Evolutionary conservation across 1,140 invertebrate genomes (phyloP).

Genomic region (Lethocerus indicus): DNA sequence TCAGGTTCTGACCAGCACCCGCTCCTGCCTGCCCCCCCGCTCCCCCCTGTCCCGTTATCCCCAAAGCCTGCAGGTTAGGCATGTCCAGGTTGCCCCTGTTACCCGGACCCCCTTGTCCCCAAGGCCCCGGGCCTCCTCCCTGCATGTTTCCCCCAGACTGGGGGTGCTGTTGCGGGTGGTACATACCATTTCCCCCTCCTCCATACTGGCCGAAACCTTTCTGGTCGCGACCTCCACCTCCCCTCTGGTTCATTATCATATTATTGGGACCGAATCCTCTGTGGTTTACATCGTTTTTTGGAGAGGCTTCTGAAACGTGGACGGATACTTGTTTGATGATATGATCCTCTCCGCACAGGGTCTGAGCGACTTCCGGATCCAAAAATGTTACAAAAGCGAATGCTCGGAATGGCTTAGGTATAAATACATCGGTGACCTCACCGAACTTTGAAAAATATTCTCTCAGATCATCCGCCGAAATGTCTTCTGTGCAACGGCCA

Average conservation of each 20-base stretch:
- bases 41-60: constrained; percentile 42
- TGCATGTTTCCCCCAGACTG: constrained; percentile 19
- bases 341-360: constrained; percentile 90
- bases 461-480: constrained; percentile 71
- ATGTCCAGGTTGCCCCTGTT: constrained; percentile 60
- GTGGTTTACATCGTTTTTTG: constrained; percentile 48
- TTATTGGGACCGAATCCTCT: too few species aligned
- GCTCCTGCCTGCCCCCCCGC: constrained; percentile 25
- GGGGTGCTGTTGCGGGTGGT: constrained; percentile 18
- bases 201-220: constrained; percentile 17
- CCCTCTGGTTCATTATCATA: constrained; percentile 20
- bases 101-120: constrained; percentile 21
- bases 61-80: constrained; percentile 74
- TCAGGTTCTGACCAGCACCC: constrained; percentile 25
- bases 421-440: constrained; percentile 90
- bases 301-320: constrained; percentile 89
- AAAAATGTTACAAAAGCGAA: constrained; percentile 94
- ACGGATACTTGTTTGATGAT: constrained; percentile 90
- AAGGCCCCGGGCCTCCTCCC: constrained; percentile 18
- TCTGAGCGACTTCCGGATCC: constrained; percentile 86
- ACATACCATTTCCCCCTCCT: constrained; percentile 17
- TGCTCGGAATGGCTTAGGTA: constrained; percentile 85
- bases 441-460: constrained; percentile 95
- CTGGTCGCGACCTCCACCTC: constrained; percentile 25
- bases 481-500: constrained; percentile 83